Evolutionary conservation across 2,888 invertebrate genomes (phyloP).

Genomic region (Andrena marginata): DNA sequence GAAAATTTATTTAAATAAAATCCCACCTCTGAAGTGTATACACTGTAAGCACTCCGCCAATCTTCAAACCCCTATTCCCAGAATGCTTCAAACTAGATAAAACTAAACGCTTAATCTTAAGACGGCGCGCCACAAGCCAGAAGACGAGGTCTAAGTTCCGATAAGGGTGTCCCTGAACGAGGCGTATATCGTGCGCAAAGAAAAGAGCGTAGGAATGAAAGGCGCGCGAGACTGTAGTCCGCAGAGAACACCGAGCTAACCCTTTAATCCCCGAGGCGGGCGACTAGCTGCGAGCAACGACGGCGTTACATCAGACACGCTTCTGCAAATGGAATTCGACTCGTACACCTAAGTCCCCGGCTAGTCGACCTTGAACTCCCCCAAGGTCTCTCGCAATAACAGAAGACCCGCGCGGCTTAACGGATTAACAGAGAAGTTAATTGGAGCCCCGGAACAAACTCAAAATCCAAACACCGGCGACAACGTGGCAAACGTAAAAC

Average conservation of each 20-base stretch:
- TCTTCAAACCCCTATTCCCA: too few relatives aligned
- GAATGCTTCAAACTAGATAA: too few relatives aligned
- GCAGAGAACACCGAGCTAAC: neutral
- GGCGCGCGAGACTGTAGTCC: too few relatives aligned
- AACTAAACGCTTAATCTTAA: too few relatives aligned
- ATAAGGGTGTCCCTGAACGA: too few relatives aligned
- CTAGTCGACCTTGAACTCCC: conserved; percentile 30
- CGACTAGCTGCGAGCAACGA: neutral
- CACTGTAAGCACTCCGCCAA: too few relatives aligned
- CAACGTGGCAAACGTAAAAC: neutral
- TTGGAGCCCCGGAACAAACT: neutral
- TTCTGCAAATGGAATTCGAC: conserved; percentile 22
- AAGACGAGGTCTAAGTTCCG: too few relatives aligned
- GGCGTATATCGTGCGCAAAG: too few relatives aligned
- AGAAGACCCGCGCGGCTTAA: neutral
- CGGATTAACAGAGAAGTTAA: neutral
- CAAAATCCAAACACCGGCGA: neutral
- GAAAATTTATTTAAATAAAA: too few relatives aligned
- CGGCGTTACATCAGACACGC: conserved; percentile 1
- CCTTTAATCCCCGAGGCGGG: neutral
- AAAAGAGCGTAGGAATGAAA: too few relatives aligned
- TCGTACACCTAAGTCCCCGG: neutral
- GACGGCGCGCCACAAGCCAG: too few relatives aligned
- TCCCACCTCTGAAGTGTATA: too few relatives aligned
- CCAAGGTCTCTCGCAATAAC: neutral